Base-by-base conservation (phyloP, 2,797 vertebrate species). In the Notolepis coatsorum region DNA sequence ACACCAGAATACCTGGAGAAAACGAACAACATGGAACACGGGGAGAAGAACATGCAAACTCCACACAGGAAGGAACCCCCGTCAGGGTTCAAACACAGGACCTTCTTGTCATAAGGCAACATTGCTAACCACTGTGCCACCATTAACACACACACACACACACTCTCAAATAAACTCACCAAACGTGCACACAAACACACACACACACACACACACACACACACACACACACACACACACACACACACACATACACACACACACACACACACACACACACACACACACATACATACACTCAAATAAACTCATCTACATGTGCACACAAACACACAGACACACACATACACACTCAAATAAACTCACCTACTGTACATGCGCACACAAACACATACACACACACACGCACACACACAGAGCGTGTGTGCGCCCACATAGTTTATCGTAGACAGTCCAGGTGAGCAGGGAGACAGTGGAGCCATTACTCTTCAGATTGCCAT, bases 401-500 rank as follows among this genome's bases (percentile, higher is more conserved):
- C n/a, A 38, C 8, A 35, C 30, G n/a, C 20, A 41, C 21, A 25
- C 33, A 35, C 7, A 35, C 33, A 2, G 30, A 7, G 2, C 12
- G 30, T 2, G 30, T 33, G 30, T 33, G 30, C 12, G 46, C 28
- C 5, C 13, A 13, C n/a, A 15, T 28, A 33, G 23, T 13, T 42
- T 66, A 46, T 38, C 8, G 5, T 25, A 27, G 9, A 18, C 38
- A 13, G 52, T 70, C 71, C 1, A 51, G 28, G 42, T 57, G n/a
- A 50, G 65, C 71, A 71, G 56, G 33, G 65, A 35, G 4, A 31
- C 20, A 0, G 41, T 69, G 65, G 49, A 60, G 20, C 12, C 21
- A 38, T 50, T 17, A 15, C 18, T 45, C 48, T 12, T 17, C 53
- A 65, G 24, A 62, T 60, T 59, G 8, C 2, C 4, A 15, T 37